Conservation (phyloP, 2,888 invertebrate genomes). For the Agrilus cyanescens region DNA sequence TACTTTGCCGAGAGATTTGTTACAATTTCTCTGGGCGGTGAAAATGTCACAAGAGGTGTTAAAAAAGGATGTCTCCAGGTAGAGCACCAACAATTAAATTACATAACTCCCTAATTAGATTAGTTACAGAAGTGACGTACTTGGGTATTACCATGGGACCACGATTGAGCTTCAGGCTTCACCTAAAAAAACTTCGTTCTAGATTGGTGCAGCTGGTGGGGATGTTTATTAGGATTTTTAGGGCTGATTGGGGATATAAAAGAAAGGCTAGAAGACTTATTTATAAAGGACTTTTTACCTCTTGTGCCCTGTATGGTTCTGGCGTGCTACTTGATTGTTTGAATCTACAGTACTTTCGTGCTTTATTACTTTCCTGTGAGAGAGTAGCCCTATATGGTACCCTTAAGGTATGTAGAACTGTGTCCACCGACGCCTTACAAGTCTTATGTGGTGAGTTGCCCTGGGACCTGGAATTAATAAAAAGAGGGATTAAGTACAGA, state of each 20-base stretch:
- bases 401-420: slow-evolving; percentile 12
- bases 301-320: slow-evolving; percentile 2
- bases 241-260: slow-evolving; percentile 11
- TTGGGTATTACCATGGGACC: too few relatives aligned
- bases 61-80: too few relatives aligned
- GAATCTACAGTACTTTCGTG: background rate
- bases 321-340: slow-evolving; percentile 7
- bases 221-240: slow-evolving; percentile 2
- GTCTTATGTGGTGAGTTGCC: slow-evolving; percentile 9
- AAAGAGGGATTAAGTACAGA: background rate
- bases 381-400: slow-evolving; percentile 10
- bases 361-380: slow-evolving; percentile 4
- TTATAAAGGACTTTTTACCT: background rate
- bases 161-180: too few relatives aligned
- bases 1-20: too few relatives aligned
- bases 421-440: slow-evolving; percentile 14
- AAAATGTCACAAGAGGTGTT: too few relatives aligned
- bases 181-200: too few relatives aligned
- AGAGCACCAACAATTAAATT: too few relatives aligned
- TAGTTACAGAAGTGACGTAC: too few relatives aligned
- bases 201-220: background rate
- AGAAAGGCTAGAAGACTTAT: background rate
- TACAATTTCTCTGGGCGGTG: too few relatives aligned
- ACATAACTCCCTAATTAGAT: too few relatives aligned
- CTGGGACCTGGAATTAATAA: slow-evolving; percentile 11